These are phyloP conservation scores for Oithona nana DNA, from an alignment of 2,888 invertebrate species.

Conservation along the genomic window DNA sequence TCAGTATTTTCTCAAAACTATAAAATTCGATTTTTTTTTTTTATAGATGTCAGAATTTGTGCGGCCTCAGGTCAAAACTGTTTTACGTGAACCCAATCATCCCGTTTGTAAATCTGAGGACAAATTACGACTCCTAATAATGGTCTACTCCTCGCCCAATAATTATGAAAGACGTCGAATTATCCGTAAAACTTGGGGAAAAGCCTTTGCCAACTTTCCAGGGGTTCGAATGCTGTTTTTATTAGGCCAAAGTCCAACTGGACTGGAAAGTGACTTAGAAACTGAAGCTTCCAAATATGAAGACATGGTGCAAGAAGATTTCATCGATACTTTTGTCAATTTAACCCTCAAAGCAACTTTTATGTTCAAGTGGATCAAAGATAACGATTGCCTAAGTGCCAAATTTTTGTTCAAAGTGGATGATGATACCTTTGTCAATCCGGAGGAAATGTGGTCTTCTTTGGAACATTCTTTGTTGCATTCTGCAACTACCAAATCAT, in stretches of 20 bases:
- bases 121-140: neutral
- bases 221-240: neutral
- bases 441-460: neutral
- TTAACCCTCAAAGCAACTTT: conserved; percentile 21
- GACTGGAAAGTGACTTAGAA: neutral
- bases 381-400: conserved; percentile 19
- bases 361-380: conserved; percentile 20
- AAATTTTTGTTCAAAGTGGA: conserved; percentile 11
- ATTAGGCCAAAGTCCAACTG: conserved; percentile 6
- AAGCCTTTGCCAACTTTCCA: neutral
- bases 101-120: neutral
- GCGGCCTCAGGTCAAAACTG: neutral
- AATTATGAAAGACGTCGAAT: neutral
- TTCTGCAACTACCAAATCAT: neutral
- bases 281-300: conserved; percentile 17
- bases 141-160: neutral
- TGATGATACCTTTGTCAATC: conserved; percentile 9
- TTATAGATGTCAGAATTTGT: neutral
- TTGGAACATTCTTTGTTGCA: neutral
- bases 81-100: neutral
- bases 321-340: conserved; percentile 20
- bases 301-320: conserved; percentile 20
- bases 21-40: neutral
- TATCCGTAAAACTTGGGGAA: conserved; percentile 9
- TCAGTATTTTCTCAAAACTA: neutral